Percentiles rank a stretch among this genome's conserved stretches.
Evolutionary conservation across 2,888 invertebrate genomes (phyloP).

Genomic region (Cecidostiba fungosa): DNA sequence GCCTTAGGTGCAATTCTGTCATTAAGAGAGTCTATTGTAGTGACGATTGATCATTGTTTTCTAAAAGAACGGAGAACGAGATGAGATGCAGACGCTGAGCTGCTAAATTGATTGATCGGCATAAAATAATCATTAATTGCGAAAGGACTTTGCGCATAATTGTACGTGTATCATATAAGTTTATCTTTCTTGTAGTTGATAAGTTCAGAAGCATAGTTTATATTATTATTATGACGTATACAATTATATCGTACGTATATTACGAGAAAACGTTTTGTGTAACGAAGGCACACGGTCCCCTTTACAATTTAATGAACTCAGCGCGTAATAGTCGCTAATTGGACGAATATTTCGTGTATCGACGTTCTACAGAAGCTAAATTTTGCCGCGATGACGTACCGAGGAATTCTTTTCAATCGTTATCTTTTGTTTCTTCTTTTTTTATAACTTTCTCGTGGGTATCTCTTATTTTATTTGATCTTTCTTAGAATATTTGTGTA

Average conservation of each 20-base stretch:
- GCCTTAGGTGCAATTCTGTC: conserved; percentile 66
- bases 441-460: conserved; percentile 34
- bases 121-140: conserved; percentile 41
- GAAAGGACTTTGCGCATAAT: conserved; percentile 56
- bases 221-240: conserved; percentile 66
- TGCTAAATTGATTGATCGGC: conserved; percentile 40
- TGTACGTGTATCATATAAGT: conserved; percentile 62
- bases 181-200: conserved; percentile 55
- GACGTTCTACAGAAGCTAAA: conserved; percentile 75
- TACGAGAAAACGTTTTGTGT: conserved; percentile 61
- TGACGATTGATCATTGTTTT: conserved; percentile 38
- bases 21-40: conserved; percentile 53
- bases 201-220: conserved; percentile 70
- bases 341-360: conserved; percentile 74
- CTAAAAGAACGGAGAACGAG: conserved; percentile 15
- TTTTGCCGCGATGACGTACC: conserved; percentile 76
- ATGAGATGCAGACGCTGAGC: conserved; percentile 20
- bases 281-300: conserved; percentile 80
- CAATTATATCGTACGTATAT: conserved; percentile 58
- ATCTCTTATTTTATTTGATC: conserved; percentile 23
- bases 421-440: conserved; percentile 60
- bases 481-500: conserved; percentile 5
- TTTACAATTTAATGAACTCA: conserved; percentile 77
- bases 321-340: conserved; percentile 74
- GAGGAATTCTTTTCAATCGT: conserved; percentile 52